phyloP scores from a whole-genome alignment of 2,797 vertebrate genomes.

The Scomberomorus guttatus region DNA sequence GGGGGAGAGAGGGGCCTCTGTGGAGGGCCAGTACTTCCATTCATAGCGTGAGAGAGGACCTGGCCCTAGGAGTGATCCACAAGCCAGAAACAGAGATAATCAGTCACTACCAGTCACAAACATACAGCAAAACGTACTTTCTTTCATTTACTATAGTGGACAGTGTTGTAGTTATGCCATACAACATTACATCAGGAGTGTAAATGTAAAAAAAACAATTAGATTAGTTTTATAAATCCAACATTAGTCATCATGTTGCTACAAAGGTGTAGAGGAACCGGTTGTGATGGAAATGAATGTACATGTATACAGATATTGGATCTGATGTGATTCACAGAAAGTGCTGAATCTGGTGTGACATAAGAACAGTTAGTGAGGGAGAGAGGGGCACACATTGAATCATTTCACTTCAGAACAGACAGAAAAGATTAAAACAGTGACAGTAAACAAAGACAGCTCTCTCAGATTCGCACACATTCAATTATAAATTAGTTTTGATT shows the following conservation, averaged over 20 bases:
- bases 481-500: slow-evolving; percentile 44
- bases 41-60: slow-evolving; percentile 89
- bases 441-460: slow-evolving; percentile 44
- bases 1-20: slow-evolving; percentile 94
- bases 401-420: slow-evolving; percentile 46
- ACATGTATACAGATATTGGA: slow-evolving; percentile 27
- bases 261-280: slow-evolving; percentile 29
- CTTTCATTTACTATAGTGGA: background rate
- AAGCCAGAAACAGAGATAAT: slow-evolving; percentile 54
- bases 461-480: slow-evolving; percentile 45
- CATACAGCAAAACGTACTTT: slow-evolving; percentile 5
- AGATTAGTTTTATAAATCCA: slow-evolving; percentile 35
- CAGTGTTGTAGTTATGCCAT: slow-evolving; percentile 17
- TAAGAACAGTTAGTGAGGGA: slow-evolving; percentile 60
- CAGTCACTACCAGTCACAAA: slow-evolving; percentile 16
- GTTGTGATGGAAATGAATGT: slow-evolving; percentile 12
- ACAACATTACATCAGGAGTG: slow-evolving; percentile 17
- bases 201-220: background rate
- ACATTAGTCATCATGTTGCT: slow-evolving; percentile 22
- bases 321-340: slow-evolving; percentile 44
- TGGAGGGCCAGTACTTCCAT: slow-evolving; percentile 90
- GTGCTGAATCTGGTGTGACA: slow-evolving; percentile 46
- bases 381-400: slow-evolving; percentile 26
- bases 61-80: slow-evolving; percentile 86
- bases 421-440: slow-evolving; percentile 53